A percentile compares a stretch with the other conserved stretches of the same genome.
Evolutionary conservation across 1,140 invertebrate species (phyloP).

Genomic region (Eumaeus atala): DNA sequence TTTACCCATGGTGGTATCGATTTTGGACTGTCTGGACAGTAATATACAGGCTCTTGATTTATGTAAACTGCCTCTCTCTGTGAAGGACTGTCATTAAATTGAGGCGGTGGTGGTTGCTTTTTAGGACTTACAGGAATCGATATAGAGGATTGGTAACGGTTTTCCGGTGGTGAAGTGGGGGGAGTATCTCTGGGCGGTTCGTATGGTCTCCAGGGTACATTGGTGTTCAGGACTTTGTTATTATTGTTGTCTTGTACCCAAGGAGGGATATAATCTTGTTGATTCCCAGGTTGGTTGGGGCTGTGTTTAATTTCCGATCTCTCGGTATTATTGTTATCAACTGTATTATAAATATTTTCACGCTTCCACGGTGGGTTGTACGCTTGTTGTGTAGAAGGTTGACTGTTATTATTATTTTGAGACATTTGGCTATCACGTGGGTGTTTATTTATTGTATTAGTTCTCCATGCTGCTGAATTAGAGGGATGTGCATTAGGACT

Average conservation of each 20-base stretch:
- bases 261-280: constrained; percentile 47
- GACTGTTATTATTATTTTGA: constrained; percentile 41
- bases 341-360: neutral
- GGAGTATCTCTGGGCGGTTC: constrained; percentile 31
- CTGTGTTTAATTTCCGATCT: constrained; percentile 40
- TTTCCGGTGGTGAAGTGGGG: constrained; percentile 43
- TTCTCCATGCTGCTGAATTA: constrained; percentile 61
- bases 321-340: constrained; percentile 25
- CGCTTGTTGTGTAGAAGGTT: constrained; percentile 38
- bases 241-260: constrained; percentile 53
- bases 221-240: constrained; percentile 40
- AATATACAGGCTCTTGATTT: constrained; percentile 61
- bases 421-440: constrained; percentile 38
- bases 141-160: constrained; percentile 66
- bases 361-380: constrained; percentile 51
- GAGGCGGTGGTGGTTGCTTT: constrained; percentile 48
- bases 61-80: constrained; percentile 58
- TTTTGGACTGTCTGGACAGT: constrained; percentile 62
- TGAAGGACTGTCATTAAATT: constrained; percentile 45
- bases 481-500: constrained; percentile 31
- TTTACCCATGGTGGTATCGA: constrained; percentile 67
- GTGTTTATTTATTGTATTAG: constrained; percentile 54
- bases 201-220: constrained; percentile 41
- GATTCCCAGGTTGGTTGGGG: constrained; percentile 14
- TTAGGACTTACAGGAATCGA: constrained; percentile 65